Evolutionary conservation across 2,113 vertebrate species (phyloP).

Genomic region (Regulus satrapa): DNA sequence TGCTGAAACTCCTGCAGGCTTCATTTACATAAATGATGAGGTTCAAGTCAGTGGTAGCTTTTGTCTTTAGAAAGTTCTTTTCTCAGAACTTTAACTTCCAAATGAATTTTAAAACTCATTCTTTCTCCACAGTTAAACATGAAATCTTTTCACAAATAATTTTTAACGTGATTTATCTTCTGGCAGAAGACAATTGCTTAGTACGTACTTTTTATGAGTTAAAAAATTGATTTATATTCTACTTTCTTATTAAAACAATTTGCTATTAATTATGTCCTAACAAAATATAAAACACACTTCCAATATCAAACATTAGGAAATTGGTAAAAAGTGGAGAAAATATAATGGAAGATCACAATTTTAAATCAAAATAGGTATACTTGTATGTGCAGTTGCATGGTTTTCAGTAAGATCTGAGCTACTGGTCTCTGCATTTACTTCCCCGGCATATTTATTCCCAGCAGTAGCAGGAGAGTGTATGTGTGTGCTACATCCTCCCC

Average conservation of each 20-base stretch:
- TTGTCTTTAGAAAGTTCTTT: neutral
- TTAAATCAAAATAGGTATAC: neutral
- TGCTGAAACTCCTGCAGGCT: neutral
- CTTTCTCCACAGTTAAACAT: neutral
- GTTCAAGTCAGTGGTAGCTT: neutral
- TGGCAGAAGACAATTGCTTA: neutral
- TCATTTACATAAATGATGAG: conserved; percentile 18
- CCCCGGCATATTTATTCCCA: rapidly evolving
- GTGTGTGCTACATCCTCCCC: neutral
- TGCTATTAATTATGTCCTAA: neutral
- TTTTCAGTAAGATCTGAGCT: neutral
- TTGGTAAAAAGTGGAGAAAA: neutral
- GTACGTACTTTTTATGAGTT: neutral
- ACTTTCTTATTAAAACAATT: neutral
- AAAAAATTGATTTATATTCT: neutral
- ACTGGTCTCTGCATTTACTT: neutral
- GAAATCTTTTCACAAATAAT: neutral
- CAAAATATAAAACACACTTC: neutral
- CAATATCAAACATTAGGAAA: neutral
- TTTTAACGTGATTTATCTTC: neutral
- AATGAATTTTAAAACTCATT: neutral
- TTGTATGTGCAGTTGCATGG: neutral
- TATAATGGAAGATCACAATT: neutral
- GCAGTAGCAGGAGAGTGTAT: neutral
- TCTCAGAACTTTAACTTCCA: neutral